Evolutionary conservation across 2,888 invertebrate genomes (phyloP).

Genomic region (Synanthedon andrenaeformis): DNA sequence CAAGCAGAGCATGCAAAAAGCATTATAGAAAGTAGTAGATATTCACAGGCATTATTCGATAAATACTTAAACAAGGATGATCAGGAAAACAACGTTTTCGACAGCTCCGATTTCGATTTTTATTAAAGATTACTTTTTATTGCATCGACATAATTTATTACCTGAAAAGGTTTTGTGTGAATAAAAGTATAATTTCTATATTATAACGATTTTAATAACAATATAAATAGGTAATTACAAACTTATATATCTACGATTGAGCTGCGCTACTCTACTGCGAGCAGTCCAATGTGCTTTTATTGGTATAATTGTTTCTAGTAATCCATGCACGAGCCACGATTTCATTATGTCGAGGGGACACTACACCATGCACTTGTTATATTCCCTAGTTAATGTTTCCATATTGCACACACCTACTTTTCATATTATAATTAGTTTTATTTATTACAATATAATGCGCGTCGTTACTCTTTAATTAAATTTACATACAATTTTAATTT

Average conservation of each 20-base stretch:
- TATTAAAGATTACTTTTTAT: no score
- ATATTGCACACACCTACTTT: neutral
- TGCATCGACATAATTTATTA: no score
- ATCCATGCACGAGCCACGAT: slow-evolving; percentile 21
- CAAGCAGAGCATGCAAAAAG: slow-evolving; percentile 19
- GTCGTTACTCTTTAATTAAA: neutral
- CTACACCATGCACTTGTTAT: slow-evolving; percentile 44
- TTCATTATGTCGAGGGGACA: slow-evolving; percentile 18
- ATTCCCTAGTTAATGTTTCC: neutral
- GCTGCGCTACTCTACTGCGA: slow-evolving; percentile 68
- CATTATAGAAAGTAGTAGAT: slow-evolving; percentile 25
- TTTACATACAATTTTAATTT: slow-evolving; percentile 1
- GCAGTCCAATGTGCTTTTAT: slow-evolving; percentile 60
- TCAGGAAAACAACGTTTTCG: slow-evolving; percentile 15
- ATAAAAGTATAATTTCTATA: slow-evolving; percentile 34
- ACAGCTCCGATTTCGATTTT: slow-evolving; percentile 1
- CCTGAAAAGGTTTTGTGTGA: neutral
- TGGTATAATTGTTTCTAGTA: slow-evolving; percentile 12
- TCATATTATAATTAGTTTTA: neutral
- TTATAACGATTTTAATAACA: slow-evolving; percentile 70
- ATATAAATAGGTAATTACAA: slow-evolving; percentile 69
- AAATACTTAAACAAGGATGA: slow-evolving; percentile 1
- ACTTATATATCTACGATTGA: slow-evolving; percentile 65
- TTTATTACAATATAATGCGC: neutral
- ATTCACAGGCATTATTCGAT: slow-evolving; percentile 11